Percentiles rank a stretch among this genome's conserved stretches.
These are phyloP conservation scores for Dorcus hopei DNA, from an alignment of 2,888 invertebrate species.

Conservation along the genomic window DNA sequence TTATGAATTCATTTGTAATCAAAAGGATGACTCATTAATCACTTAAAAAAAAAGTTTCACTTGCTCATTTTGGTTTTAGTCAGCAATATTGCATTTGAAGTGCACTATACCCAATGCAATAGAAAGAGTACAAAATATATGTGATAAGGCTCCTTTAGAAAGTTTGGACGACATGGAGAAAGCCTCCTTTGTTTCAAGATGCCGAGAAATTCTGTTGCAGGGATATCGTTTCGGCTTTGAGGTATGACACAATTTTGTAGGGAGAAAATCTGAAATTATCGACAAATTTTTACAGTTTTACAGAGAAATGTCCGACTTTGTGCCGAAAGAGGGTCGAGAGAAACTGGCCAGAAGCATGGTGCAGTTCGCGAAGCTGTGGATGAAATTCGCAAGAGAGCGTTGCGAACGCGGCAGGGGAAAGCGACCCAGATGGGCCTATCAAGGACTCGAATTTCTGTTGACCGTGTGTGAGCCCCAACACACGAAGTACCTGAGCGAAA, in stretches of 20 bases:
- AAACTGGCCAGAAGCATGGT: constrained; percentile 61
- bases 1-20: neutral
- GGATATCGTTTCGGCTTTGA: constrained; percentile 90
- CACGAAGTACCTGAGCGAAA: constrained; percentile 71
- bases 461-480: constrained; percentile 81
- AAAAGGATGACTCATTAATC: too few relatives aligned
- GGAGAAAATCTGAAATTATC: neutral
- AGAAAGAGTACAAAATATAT: constrained; percentile 54
- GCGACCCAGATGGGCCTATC: constrained; percentile 83
- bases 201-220: constrained; percentile 77
- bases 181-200: constrained; percentile 60
- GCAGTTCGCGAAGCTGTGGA: constrained; percentile 79
- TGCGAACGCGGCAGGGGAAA: constrained; percentile 81
- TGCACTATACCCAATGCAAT: constrained; percentile 57
- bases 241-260: constrained; percentile 45
- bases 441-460: constrained; percentile 84
- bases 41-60: too few relatives aligned
- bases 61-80: neutral
- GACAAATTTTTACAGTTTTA: constrained; percentile 55
- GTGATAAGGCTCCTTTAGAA: constrained; percentile 52
- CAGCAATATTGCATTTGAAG: constrained; percentile 50
- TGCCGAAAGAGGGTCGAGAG: constrained; percentile 47
- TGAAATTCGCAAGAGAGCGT: constrained; percentile 79
- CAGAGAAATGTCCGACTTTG: constrained; percentile 68
- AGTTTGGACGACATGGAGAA: constrained; percentile 59